Evolutionary conservation across 92 coral and sea anemone genomes (phyloP).

Genomic region (Epizoanthus fatuus): DNA sequence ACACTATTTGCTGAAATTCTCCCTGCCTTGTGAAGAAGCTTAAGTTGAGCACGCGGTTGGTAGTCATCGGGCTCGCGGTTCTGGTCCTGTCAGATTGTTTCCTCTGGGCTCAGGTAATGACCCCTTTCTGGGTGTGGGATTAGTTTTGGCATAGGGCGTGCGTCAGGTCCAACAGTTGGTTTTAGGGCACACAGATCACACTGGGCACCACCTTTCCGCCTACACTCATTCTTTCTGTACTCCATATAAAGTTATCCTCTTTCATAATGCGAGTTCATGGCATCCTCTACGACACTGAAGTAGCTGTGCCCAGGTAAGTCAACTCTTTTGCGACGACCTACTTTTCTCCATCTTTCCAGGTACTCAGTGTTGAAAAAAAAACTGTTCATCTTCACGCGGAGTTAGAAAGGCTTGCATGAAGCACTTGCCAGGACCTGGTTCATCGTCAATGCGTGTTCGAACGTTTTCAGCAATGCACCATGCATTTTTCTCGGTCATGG

Average conservation of each 20-base stretch:
- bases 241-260: too few relatives aligned
- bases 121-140: slow-evolving; percentile 21
- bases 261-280: too few relatives aligned
- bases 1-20: not conserved
- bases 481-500: not conserved
- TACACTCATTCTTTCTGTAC: too few relatives aligned
- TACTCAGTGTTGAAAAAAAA: not conserved
- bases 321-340: not conserved
- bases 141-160: not conserved
- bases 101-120: not conserved
- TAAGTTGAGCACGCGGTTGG: not conserved
- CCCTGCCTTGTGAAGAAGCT: not conserved
- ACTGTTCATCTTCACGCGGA: not conserved
- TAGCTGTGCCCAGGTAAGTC: slow-evolving; percentile 8
- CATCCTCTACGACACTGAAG: not conserved
- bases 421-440: not conserved
- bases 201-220: too few relatives aligned
- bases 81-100: not conserved
- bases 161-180: not conserved
- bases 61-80: not conserved
- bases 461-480: not conserved
- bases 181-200: not conserved
- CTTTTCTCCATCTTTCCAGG: not conserved
- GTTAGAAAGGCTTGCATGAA: not conserved
- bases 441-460: not conserved